Percentiles rank a stretch among this genome's conserved stretches.
These are phyloP conservation scores for Hydrophis major DNA, from an alignment of 2,797 vertebrate species.

Conservation along the genomic window DNA sequence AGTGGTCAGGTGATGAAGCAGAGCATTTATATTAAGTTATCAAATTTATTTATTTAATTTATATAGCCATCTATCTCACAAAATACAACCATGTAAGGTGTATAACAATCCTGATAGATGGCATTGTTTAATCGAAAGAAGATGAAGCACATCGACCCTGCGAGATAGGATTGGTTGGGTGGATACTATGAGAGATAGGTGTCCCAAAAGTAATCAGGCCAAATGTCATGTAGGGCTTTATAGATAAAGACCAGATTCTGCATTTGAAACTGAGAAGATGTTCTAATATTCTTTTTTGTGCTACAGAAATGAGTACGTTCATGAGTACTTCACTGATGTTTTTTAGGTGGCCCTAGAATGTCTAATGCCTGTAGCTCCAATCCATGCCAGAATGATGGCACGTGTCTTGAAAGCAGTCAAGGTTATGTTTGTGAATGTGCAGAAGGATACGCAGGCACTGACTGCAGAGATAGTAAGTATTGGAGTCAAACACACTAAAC, in stretches of 20 bases:
- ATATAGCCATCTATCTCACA: neutral
- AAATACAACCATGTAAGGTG: neutral
- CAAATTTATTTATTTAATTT: neutral
- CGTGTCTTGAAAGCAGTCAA: conserved; percentile 67
- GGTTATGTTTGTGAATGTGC: conserved; percentile 72
- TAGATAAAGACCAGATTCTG: neutral
- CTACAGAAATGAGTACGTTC: neutral
- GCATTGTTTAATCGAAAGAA: neutral
- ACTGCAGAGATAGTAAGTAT: conserved; percentile 72
- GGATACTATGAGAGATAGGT: neutral
- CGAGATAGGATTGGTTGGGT: neutral
- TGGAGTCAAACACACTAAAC: fast-evolving
- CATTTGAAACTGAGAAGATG: neutral
- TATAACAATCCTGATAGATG: neutral
- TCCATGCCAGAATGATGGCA: conserved; percentile 72
- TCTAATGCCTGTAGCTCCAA: conserved; percentile 62
- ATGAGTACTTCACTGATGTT: conserved; percentile 15
- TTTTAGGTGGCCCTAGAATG: conserved; percentile 49
- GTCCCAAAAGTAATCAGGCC: neutral
- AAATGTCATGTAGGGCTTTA: neutral
- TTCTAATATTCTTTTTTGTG: neutral
- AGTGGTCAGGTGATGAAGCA: neutral
- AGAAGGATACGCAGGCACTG: conserved; percentile 64
- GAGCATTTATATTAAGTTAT: neutral
- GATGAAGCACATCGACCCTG: neutral